Conservation (phyloP, 92 coral and sea anemone species). For the Nematostella vectensis region DNA sequence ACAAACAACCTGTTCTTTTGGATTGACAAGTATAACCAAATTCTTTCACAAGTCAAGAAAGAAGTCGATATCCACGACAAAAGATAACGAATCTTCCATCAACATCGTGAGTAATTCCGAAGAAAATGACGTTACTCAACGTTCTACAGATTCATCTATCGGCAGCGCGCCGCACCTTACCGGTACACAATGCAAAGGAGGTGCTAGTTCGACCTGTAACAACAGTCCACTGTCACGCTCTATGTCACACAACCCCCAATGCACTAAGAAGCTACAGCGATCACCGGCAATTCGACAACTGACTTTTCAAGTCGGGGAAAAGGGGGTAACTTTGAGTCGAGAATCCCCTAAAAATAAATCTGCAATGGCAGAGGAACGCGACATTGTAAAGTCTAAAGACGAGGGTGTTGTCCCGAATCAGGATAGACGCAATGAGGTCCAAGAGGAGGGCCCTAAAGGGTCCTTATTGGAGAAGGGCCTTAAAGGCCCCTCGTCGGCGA, state of each 20-base stretch:
- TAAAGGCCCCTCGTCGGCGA: neutral
- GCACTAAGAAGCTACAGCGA: neutral
- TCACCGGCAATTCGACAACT: constrained; percentile 50
- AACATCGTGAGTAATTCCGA: neutral
- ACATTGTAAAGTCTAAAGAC: neutral
- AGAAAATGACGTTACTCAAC: neutral
- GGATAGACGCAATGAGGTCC: neutral
- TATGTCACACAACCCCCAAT: no score
- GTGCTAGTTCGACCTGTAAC: no score
- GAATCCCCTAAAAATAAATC: neutral
- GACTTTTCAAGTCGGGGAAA: constrained; percentile 31
- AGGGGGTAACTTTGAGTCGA: neutral
- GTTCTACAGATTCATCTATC: neutral
- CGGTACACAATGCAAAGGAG: constrained; percentile 1
- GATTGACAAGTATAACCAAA: constrained; percentile 34
- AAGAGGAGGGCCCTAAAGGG: no score
- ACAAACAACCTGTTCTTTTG: neutral
- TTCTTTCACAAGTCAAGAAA: constrained; percentile 54
- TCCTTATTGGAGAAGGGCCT: no score
- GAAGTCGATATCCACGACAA: constrained; percentile 5
- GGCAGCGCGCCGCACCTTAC: neutral
- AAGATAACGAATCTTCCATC: neutral
- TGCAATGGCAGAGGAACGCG: neutral
- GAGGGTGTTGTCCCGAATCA: neutral
- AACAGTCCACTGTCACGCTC: no score